phyloP scores from a whole-genome alignment of 2,797 vertebrate species.

The Parauchenoglanis ngamensis region DNA sequence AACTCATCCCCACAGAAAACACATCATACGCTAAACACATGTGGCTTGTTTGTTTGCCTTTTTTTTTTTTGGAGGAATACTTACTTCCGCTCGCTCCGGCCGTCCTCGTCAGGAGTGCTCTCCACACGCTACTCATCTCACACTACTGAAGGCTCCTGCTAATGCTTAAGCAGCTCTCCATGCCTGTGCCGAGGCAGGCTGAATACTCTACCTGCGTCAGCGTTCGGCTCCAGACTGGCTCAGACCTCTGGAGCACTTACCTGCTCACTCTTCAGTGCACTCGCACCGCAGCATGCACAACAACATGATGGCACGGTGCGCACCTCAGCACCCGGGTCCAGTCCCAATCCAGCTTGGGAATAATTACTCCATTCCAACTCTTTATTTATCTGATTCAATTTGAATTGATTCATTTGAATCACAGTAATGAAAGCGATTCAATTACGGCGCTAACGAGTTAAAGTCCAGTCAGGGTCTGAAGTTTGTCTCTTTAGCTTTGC shows the following conservation, averaged over 20 bases:
- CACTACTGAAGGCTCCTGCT: constrained; percentile 11
- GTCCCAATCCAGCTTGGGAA: constrained; percentile 4
- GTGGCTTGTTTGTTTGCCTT: constrained; percentile 1
- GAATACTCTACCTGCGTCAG: constrained; percentile 60
- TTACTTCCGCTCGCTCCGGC: constrained; percentile 53
- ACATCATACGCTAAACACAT: constrained; percentile 8
- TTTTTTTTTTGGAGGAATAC: constrained; percentile 42
- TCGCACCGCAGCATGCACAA: constrained; percentile 36
- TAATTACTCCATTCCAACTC: background rate
- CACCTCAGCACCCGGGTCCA: background rate
- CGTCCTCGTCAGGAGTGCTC: constrained; percentile 38
- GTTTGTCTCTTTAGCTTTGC: background rate
- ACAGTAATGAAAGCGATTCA: background rate
- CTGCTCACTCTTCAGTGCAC: constrained; percentile 47
- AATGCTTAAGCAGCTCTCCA: constrained; percentile 25
- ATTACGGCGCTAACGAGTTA: background rate
- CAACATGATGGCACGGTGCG: background rate
- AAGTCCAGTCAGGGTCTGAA: background rate
- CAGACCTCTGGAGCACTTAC: constrained; percentile 58
- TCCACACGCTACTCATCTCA: constrained; percentile 42
- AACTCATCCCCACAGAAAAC: constrained; percentile 10
- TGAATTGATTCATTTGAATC: constrained; percentile 24
- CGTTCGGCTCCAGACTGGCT: constrained; percentile 50
- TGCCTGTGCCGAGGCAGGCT: constrained; percentile 35
- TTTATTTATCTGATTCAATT: background rate